phyloP scores from a whole-genome alignment of 2,113 vertebrate species.

The Conger conger region DNA sequence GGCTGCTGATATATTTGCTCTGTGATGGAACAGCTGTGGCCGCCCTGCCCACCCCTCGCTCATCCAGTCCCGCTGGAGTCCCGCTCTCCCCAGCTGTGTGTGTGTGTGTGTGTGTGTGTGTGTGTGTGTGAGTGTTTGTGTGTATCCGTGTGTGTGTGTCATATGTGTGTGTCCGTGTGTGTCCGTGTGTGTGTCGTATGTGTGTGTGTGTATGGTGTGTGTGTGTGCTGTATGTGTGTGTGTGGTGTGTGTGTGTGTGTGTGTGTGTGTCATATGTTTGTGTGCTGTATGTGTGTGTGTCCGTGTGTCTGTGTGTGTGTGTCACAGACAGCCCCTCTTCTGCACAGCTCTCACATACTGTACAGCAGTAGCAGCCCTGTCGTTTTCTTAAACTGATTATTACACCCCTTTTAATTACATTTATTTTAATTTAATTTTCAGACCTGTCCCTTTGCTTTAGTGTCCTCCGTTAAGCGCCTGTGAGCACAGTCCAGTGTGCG shows the following conservation, averaged over 20 bases:
- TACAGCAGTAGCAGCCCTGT: not conserved
- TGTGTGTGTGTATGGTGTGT: not conserved
- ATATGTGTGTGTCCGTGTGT: not conserved
- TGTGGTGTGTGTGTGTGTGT: not conserved
- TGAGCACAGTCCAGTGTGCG: too few relatives aligned
- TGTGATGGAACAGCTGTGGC: not conserved
- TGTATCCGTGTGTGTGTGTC: not conserved
- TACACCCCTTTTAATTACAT: not conserved
- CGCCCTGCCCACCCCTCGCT: not conserved
- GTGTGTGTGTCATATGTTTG: too few relatives aligned
- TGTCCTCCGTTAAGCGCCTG: not conserved
- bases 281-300: not conserved
- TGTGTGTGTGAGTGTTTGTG: too few relatives aligned
- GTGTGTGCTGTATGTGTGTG: not conserved
- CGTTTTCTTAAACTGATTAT: not conserved
- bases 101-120: not conserved
- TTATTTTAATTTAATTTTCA: not conserved
- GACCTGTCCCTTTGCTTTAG: not conserved
- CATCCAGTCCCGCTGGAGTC: not conserved
- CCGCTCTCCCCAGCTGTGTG: not conserved
- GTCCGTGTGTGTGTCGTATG: not conserved
- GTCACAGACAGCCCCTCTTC: not conserved
- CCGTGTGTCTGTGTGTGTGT: not conserved
- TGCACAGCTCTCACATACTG: not conserved
- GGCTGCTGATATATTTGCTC: not conserved